Base-by-base conservation (phyloP, 1,140 invertebrate genomes). In the Phortica variegata region DNA sequence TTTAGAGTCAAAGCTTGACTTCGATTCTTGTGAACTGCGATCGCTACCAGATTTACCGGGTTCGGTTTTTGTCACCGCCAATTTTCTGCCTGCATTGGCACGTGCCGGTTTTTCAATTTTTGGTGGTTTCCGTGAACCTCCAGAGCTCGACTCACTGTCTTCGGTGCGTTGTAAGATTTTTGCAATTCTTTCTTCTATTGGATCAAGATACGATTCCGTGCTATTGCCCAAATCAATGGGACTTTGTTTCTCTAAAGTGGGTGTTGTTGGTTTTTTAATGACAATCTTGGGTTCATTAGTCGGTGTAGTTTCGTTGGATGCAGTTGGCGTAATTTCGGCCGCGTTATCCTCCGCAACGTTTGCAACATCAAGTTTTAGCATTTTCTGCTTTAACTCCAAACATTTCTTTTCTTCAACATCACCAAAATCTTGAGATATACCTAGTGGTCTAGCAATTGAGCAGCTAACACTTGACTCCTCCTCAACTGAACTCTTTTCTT, bases 401-500 rank as follows among this genome's bases (percentile, higher is more conserved):
- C 73, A 68, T 78, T 81, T 72, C 73, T 79, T 70, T 63, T 81
- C 60, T 77, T 82, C 56, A 79, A 78, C 54, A 17, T 82, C 83
- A 52, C 84, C 84, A 47, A 85, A 84, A 60, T 84, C 83, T 69
- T 88, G 85, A 7, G 87, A 88, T 47, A 89, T 86, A 2, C 87
- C 87, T 44, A 89, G 76, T 0, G 87, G 85, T 44, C 85, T 79
- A 12, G 87, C 86, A 56, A 90, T 89, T 0, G 87, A 88, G 70
- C 87, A 89, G 52, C 87, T 89, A 4, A 86, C 84, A 59, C 87
- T 89, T 3, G 87, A 88, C 46, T 88, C 87, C 56, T 90, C 87
- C 41, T 87, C 87, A 20, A 85, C 79, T 2, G 81, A 83, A 63
- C 81, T 82, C 33, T 82, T 80, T 56, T 85, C 81, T 55, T 78